Conservation (phyloP, 2,797 vertebrate genomes). For the Halcyon leucocephala region DNA sequence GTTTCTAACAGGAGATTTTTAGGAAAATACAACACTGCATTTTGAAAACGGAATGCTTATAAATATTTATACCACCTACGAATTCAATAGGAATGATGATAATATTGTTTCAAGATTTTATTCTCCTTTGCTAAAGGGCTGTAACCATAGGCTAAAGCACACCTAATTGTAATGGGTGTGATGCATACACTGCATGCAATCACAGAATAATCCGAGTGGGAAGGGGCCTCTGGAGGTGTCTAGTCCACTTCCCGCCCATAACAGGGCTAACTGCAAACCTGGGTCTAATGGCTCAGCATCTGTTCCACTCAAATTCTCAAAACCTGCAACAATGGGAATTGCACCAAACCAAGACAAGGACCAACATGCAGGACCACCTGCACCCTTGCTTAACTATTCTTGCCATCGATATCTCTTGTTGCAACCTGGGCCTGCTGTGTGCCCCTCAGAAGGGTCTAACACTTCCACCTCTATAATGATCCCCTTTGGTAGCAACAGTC, state of each 20-base stretch:
- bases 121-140: neutral
- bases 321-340: neutral
- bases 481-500: neutral
- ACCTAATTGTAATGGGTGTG: neutral
- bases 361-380: neutral
- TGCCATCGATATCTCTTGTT: neutral
- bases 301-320: neutral
- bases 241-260: neutral
- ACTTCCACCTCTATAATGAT: fast-evolving
- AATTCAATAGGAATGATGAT: neutral
- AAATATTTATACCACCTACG: neutral
- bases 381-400: neutral
- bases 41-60: neutral
- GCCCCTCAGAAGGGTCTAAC: neutral
- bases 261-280: neutral
- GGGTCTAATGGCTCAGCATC: neutral
- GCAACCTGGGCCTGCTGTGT: neutral
- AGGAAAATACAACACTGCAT: neutral
- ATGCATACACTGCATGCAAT: neutral
- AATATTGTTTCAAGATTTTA: neutral
- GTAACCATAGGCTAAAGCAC: neutral
- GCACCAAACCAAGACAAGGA: neutral
- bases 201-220: neutral
- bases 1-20: neutral
- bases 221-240: neutral